Evolutionary conservation across 1,140 invertebrate species (phyloP), one percentile per base, ranked within the genome.

Genomic region (Hylaeus volcanicus): DNA sequence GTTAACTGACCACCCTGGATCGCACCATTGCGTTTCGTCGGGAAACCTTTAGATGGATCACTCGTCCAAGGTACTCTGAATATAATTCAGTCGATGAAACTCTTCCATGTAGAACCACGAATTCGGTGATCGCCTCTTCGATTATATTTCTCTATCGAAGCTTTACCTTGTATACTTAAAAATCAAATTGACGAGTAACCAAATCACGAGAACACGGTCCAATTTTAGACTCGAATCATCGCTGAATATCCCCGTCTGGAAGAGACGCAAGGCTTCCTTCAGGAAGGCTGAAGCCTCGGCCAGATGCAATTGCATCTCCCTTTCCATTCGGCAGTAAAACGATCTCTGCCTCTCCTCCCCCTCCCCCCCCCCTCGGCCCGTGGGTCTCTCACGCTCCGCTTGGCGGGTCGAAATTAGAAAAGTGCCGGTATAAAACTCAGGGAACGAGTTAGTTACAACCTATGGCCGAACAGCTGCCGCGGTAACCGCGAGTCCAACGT

Each of bases 341-440:
- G 78, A 70, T 65, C 55, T 65, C 53, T 56, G 77, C 11, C 0
- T 51, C 51, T 39, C n/a, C 45, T 26, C 14, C 12, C 39, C n/a
- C n/a, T n/a, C 45, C 11, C 3, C 26, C 14, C 51, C 11, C 5
- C 26, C 74, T 82, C 63, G 51, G 6, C 51, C 51, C 6, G 51
- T 74, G 63, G 60, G 26, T 64, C 70, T 77, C 78, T 82, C 69
- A 71, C 86, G 84, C 63, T 64, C 63, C 58, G 39, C 58, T 68
- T 43, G 69, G 79, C 61, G 64, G 65, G 72, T 71, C 74, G 82
- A 90, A 89, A 90, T 91, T 91, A 89, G 91, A 90, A 91, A 91
- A 91, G 85, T 92, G 87, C 87, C 77, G 83, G 85, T 88, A 86
- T 89, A 88, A 90, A 90, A 85, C 43, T 63, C 60, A 66, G 72